These are phyloP conservation scores for Notocelia uddmanniana DNA, from an alignment of 2,888 invertebrate species.

Conservation along the genomic window DNA sequence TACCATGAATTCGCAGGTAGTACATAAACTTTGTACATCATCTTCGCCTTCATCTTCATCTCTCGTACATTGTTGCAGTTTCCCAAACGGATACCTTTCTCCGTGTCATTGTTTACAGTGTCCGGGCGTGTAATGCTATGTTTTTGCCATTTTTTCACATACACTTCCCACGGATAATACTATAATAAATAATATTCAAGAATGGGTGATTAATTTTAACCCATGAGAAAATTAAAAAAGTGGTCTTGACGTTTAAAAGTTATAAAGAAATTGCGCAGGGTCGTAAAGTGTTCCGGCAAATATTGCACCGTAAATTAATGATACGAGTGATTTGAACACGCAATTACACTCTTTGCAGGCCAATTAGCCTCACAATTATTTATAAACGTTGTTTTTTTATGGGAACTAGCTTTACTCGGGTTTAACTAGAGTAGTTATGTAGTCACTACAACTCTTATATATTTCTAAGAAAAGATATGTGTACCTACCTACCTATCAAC, in stretches of 20 bases:
- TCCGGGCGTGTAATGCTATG: conserved; percentile 23
- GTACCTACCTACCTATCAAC: background rate
- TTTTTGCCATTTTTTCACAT: conserved; percentile 35
- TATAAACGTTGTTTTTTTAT: conserved; percentile 1
- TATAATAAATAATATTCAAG: conserved; percentile 45
- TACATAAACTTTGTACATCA: background rate
- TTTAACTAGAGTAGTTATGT: background rate
- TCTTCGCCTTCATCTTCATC: background rate
- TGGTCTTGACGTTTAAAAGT: conserved; percentile 9
- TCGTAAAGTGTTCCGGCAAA: background rate
- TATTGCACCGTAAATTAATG: conserved; percentile 1
- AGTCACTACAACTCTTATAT: background rate
- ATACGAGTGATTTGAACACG: background rate
- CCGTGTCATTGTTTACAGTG: conserved; percentile 33
- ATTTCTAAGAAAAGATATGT: background rate
- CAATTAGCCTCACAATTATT: background rate
- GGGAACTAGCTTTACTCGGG: background rate
- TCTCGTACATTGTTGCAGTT: conserved; percentile 20
- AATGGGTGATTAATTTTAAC: conserved; percentile 49
- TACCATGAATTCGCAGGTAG: too few species aligned
- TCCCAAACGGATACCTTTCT: conserved; percentile 42
- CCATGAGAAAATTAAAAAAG: conserved; percentile 40
- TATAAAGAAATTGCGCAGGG: conserved; percentile 11
- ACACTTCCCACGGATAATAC: conserved; percentile 31
- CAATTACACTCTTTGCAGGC: conserved; percentile 5